Evolutionary conservation across 2,797 vertebrate genomes (phyloP), one percentile per base, ranked within the genome.

Genomic region (Pagetopsis macropterus): DNA sequence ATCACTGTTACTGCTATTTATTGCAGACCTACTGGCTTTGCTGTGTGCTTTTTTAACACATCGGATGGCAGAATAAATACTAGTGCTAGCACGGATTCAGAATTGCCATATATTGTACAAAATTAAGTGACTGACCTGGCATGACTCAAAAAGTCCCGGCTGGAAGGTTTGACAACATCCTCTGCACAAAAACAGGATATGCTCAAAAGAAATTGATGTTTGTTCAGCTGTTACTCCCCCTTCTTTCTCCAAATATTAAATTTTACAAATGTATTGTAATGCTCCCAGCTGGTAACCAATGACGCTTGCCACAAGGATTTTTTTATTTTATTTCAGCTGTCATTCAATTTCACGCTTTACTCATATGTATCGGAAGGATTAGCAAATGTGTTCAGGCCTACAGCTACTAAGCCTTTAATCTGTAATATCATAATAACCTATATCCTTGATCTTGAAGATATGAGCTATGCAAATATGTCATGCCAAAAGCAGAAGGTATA

Each of bases 121-220:
- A 11, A 62, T 49, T 46, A 33, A 7, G 10, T 14, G 27, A 12
- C 37, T 70, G 48, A 56, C 44, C 21, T 68, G 23, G 45, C 41
- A 19, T 63, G n/a, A 68, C 49, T 54, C 40, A 69, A 21, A 65
- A 55, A 65, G 46, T 70, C 41, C 45, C 55, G 58, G 41, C 41
- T 54, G 62, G 52, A 66, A 43, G n/a, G 61, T 2, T 52, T 70
- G 44, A 65, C 65, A 2, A 27, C 3, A 27, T 54, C 17, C 2
- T 23, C 19, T 31, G n/a, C 31, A 41, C 59, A 65, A n/a, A 51
- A 72, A 46, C 40, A 66, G 9, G 0, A 23, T 7, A 43, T 65
- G n/a, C 23, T n/a, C 37, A 19, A 16, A 60, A 59, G 9, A 48
- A 69, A 73, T 63, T 3, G 43, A 64, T n/a, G 10, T 41, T 33